Evolutionary conservation across 2,888 invertebrate genomes (phyloP).

Genomic region (Pyralis farinalis): DNA sequence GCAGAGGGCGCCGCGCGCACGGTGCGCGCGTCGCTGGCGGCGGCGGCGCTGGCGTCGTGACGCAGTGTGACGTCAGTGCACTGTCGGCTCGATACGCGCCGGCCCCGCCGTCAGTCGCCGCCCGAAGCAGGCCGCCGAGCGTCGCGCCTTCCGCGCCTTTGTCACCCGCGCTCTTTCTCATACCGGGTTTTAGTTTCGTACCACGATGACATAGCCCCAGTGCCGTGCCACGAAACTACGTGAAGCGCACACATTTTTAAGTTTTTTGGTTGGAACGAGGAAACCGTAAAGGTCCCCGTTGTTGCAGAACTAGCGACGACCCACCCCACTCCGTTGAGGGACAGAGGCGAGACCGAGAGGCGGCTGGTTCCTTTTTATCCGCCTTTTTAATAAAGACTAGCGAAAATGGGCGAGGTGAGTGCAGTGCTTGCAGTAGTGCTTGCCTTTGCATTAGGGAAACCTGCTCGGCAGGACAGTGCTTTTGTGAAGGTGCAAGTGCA

Average conservation of each 20-base stretch:
- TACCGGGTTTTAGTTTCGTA: conserved; percentile 77
- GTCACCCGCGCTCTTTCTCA: conserved; percentile 67
- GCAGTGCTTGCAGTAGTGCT: conserved; percentile 75
- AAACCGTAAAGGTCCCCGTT: conserved; percentile 74
- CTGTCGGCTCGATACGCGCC: conserved; percentile 84
- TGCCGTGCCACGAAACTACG: conserved; percentile 72
- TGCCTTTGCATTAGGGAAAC: conserved; percentile 56
- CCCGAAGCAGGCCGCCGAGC: conserved; percentile 74
- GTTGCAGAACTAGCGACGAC: conserved; percentile 78
- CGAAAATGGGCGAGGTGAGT: conserved; percentile 81
- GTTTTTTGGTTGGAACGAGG: conserved; percentile 72
- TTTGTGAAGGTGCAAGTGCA: conserved; percentile 70
- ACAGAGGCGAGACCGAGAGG: conserved; percentile 72
- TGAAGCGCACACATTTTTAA: conserved; percentile 76
- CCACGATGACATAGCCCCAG: conserved; percentile 78
- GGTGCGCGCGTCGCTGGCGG: conserved; percentile 59
- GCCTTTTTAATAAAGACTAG: conserved; percentile 74
- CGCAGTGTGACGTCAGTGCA: conserved; percentile 87
- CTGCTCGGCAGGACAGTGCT: conserved; percentile 51
- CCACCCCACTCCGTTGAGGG: conserved; percentile 72
- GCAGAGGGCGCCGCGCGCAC: conserved; percentile 42
- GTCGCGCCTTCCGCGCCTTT: conserved; percentile 69
- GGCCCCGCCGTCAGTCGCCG: conserved; percentile 82
- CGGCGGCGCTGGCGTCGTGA: conserved; percentile 79
- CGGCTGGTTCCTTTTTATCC: conserved; percentile 73